phyloP scores from a whole-genome alignment of 2,797 vertebrate genomes.

The Girardinus metallicus region DNA sequence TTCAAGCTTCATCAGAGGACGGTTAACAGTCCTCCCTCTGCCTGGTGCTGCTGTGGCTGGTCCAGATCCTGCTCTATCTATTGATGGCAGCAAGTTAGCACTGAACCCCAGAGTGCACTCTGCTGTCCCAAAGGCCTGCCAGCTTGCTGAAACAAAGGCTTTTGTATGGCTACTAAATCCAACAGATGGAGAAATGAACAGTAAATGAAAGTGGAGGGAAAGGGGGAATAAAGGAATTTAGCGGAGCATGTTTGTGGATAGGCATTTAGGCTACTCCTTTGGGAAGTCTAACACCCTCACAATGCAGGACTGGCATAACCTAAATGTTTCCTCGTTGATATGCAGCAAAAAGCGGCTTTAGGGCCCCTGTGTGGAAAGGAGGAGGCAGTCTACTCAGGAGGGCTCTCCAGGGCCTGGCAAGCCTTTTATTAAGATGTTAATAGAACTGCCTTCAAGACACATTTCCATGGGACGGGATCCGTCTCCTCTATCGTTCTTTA shows the following conservation, averaged over 20 bases:
- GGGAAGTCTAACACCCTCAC: slow-evolving; percentile 76
- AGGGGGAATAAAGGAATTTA: slow-evolving; percentile 75
- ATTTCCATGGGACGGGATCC: slow-evolving; percentile 77
- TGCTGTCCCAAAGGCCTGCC: slow-evolving; percentile 63
- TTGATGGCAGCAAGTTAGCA: slow-evolving; percentile 68
- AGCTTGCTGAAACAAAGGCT: slow-evolving; percentile 80
- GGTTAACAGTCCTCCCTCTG: slow-evolving; percentile 47
- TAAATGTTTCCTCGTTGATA: slow-evolving; percentile 66
- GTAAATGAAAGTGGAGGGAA: slow-evolving; percentile 75
- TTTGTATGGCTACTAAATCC: slow-evolving; percentile 77
- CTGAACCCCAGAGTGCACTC: slow-evolving; percentile 59
- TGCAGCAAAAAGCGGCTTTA: slow-evolving; percentile 60
- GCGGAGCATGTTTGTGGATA: slow-evolving; percentile 70
- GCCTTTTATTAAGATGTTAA: slow-evolving; percentile 85
- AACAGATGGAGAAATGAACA: slow-evolving; percentile 83
- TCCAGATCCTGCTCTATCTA: slow-evolving; percentile 58
- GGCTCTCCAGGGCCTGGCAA: slow-evolving; percentile 74
- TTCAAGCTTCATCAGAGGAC: slow-evolving; percentile 53
- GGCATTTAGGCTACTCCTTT: slow-evolving; percentile 69
- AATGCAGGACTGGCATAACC: slow-evolving; percentile 69
- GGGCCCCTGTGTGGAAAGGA: slow-evolving; percentile 50
- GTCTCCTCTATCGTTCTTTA: slow-evolving; percentile 68
- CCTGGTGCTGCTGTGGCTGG: slow-evolving; percentile 46
- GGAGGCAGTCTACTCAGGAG: slow-evolving; percentile 64
- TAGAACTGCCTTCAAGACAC: slow-evolving; percentile 83